Base-by-base conservation (phyloP, 2,888 invertebrate genomes). In the Omphaloscelis lunosa region DNA sequence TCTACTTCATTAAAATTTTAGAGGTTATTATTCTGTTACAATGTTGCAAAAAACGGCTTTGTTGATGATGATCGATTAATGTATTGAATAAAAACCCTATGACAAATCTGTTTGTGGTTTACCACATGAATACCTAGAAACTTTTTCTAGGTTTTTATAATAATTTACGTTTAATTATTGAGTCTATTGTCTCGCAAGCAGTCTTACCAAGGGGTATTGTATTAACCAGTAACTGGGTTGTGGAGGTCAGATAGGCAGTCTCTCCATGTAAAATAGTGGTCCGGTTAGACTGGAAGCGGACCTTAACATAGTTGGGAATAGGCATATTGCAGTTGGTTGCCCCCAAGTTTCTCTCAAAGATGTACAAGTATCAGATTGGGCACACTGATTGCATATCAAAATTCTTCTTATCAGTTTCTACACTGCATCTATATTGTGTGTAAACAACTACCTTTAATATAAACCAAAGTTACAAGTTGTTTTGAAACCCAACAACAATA, bases 391-490 rank as follows among this genome's bases (percentile, higher is more conserved):
- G 39, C 53, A 34, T 58, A 53, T 56, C n/a, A 76, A 76, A 51
- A 78, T 51, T 15, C 11, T 27, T 23, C 27, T 80, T 41, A 78
- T 78, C 65, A 34, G 20, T 62, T 34, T 23, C 20, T 7, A 8
- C 0, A 62, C 20, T 39, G 39, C 29, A 23, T 68, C 56, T 56
- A 51, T 69, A 41, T 65, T 65, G 56, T 70, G 8, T 56, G 56
- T 69, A 75, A 65, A 83, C 63, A 83, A 51, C 17, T 65, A 12
- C 15, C 27, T 51, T 45, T 53, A 7, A 29, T 65, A 12, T 59
- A 29, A 76, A 77, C 15, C 8, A 67, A 51, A 51, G 20, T 51
- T 20, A 51, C 8, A 45, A 45, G 20, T 53, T 69, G 63, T 69
- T 80, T 66, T 56, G 45, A 8, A 56, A 41, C 66, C 51, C 12